phyloP scores from a whole-genome alignment of 2,113 vertebrate species.

The Xenopus tropicalis region DNA sequence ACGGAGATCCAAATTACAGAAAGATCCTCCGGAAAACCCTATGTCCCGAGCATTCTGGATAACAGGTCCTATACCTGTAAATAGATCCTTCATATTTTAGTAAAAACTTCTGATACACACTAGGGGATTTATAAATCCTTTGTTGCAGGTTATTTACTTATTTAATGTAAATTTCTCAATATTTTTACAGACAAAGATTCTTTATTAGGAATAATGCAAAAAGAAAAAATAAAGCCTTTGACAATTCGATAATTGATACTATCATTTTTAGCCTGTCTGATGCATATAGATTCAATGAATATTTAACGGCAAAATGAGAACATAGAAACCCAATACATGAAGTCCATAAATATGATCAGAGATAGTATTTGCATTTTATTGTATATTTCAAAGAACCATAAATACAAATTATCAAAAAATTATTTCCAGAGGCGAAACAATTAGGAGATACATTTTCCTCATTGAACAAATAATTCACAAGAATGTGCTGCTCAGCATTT shows the following conservation, averaged over 20 bases:
- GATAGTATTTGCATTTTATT: slow-evolving; percentile 18
- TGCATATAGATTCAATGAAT: background rate
- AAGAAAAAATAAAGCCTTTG: background rate
- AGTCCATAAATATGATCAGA: slow-evolving; percentile 28
- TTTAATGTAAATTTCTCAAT: too few relatives aligned
- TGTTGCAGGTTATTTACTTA: too few relatives aligned
- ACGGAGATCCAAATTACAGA: too few relatives aligned
- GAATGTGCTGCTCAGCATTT: slow-evolving; percentile 1
- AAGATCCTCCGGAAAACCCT: too few relatives aligned
- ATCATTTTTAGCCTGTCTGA: slow-evolving; percentile 7
- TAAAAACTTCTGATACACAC: too few relatives aligned
- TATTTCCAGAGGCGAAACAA: background rate
- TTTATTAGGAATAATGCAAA: too few relatives aligned
- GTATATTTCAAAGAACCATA: background rate
- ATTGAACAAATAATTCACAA: slow-evolving; percentile 7
- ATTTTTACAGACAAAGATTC: too few relatives aligned
- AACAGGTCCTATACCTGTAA: too few relatives aligned
- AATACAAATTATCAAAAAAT: background rate
- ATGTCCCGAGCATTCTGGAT: too few relatives aligned
- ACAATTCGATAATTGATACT: slow-evolving; percentile 19
- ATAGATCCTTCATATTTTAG: too few relatives aligned
- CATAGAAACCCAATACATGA: slow-evolving; percentile 3
- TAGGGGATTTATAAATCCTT: too few relatives aligned
- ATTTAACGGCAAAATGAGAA: slow-evolving; percentile 11
- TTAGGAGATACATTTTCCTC: slow-evolving; percentile 3